Conservation (phyloP, 2,113 vertebrate species). For the Trochalopteron elliotii region DNA sequence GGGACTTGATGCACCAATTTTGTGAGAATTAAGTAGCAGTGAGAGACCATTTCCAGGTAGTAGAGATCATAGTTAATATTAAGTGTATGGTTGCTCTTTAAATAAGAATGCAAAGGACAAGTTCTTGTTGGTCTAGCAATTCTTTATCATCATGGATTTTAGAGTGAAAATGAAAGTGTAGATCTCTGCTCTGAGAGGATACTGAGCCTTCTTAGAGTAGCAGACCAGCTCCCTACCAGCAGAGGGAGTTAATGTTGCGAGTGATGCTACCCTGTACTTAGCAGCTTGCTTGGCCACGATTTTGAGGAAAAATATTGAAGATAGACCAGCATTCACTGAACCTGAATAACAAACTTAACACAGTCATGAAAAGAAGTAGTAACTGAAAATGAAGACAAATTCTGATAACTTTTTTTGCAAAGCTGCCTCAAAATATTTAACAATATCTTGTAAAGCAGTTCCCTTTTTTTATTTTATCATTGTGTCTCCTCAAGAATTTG, state of each 20-base stretch:
- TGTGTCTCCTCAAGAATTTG: neutral
- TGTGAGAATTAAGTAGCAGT: neutral
- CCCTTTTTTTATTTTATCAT: neutral
- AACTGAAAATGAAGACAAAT: neutral
- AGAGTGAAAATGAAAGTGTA: neutral
- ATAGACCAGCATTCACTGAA: neutral
- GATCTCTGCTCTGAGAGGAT: neutral
- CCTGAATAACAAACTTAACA: neutral
- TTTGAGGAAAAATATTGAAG: neutral
- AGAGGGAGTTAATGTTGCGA: conserved; percentile 18
- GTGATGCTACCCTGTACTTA: neutral
- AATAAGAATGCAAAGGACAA: neutral
- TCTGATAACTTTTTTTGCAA: neutral
- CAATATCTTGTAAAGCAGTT: neutral
- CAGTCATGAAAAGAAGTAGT: neutral
- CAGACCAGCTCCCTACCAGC: conserved; percentile 3
- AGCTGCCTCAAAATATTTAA: neutral
- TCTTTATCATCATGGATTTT: neutral
- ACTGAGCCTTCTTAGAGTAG: neutral
- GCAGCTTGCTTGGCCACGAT: neutral
- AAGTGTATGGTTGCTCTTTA: neutral
- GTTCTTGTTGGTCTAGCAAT: neutral
- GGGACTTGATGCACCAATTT: neutral
- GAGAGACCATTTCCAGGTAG: neutral
- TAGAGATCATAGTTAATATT: neutral